Percentiles rank a stretch among this genome's conserved stretches.
Conservation (phyloP, 2,888 invertebrate species). For the Amphiduros pacificus region DNA sequence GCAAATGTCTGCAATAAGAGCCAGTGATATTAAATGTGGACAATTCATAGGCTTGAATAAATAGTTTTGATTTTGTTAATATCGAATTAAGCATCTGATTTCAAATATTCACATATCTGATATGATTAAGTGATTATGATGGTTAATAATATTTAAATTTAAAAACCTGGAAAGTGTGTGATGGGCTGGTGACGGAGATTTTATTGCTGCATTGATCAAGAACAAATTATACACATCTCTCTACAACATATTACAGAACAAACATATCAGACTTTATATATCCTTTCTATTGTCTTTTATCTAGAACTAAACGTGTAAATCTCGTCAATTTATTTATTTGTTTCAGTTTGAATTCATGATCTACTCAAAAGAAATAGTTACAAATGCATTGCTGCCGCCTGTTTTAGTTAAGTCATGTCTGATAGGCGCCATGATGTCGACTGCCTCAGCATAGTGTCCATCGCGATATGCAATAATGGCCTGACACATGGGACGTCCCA, state of each 20-base stretch:
- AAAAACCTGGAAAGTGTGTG: constrained; percentile 46
- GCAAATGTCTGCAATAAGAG: no score
- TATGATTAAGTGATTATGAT: no score
- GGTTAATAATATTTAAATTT: background rate
- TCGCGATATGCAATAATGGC: constrained; percentile 55
- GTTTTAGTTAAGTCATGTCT: constrained; percentile 52
- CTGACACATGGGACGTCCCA: constrained; percentile 49
- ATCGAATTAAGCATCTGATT: no score
- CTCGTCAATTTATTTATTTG: no score
- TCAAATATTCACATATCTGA: no score
- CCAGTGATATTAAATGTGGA: background rate
- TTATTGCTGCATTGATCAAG: constrained; percentile 54
- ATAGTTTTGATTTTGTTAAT: no score
- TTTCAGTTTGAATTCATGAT: no score
- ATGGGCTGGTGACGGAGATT: constrained; percentile 41
- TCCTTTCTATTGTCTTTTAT: no score
- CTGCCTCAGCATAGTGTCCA: constrained; percentile 49
- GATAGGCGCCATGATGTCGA: constrained; percentile 52
- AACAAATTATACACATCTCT: constrained; percentile 57
- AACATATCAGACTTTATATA: no score
- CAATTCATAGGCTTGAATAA: background rate
- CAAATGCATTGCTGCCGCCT: constrained; percentile 62
- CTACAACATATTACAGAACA: constrained; percentile 35
- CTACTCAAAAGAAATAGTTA: no score
- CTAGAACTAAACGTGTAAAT: no score